phyloP scores from a whole-genome alignment of 2,888 invertebrate genomes.

The Leptinotarsa rubiginosa region DNA sequence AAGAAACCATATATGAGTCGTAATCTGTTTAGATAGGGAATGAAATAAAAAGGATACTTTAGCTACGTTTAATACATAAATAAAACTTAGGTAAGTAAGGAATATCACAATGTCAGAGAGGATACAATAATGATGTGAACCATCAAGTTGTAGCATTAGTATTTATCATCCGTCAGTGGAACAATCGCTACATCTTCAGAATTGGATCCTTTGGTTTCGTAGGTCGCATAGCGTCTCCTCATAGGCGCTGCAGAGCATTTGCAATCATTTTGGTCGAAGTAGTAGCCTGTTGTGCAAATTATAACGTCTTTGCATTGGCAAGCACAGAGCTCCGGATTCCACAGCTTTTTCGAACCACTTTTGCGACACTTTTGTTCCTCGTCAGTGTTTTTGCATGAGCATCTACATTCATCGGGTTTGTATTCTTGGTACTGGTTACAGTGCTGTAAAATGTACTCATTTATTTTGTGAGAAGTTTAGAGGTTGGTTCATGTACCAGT shows the following conservation, averaged over 20 bases:
- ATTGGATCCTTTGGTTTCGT: conserved; percentile 29
- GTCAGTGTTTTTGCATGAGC: conserved; percentile 72
- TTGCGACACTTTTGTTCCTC: conserved; percentile 72
- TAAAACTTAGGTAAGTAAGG: conserved; percentile 27
- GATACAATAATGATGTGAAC: background rate
- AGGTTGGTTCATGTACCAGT: too few species aligned
- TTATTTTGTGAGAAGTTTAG: too few species aligned
- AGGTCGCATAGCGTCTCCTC: conserved; percentile 42
- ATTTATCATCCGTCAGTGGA: background rate
- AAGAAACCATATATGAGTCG: conserved; percentile 5
- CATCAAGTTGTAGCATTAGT: background rate
- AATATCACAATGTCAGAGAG: conserved; percentile 32
- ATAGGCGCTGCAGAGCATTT: conserved; percentile 64
- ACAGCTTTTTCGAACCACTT: conserved; percentile 68
- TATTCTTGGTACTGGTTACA: conserved; percentile 74
- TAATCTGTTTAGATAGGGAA: background rate
- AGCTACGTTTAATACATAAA: conserved; percentile 22
- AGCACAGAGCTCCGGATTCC: conserved; percentile 72
- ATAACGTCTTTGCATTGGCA: conserved; percentile 71
- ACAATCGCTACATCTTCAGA: conserved; percentile 12
- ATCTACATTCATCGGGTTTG: conserved; percentile 70
- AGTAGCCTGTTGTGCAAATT: conserved; percentile 73
- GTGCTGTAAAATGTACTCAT: conserved; percentile 63
- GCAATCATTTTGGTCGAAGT: conserved; percentile 72
- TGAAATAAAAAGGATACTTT: background rate